Evolutionary conservation across 2,888 invertebrate genomes (phyloP), one percentile per base, ranked within the genome.

Genomic region (Galerucella pusilla): DNA sequence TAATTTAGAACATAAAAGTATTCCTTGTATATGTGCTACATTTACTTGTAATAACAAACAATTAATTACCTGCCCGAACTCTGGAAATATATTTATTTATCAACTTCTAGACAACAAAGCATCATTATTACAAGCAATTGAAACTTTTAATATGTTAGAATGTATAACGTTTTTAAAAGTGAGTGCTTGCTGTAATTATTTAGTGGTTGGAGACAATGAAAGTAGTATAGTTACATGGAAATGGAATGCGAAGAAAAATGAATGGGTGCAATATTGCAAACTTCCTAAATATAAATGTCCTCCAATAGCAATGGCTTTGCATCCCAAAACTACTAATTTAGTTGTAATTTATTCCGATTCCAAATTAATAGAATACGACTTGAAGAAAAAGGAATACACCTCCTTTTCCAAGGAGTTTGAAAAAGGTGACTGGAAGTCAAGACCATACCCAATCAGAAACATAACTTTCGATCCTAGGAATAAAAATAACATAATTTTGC

Each of bases 261-360:
- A 87, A 49, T 89, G 88, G 82, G 82, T 82, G 84, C 86, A 89
- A 80, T 84, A 90, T 71, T 90, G 92, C 75, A 90, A 90, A 68
- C 87, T 97, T 79, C 97, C 97, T 0, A 91, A 89, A 46, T 94
- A 94, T 84, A 87, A 88, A 12, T 92, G 91, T 76, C 90, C 93
- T 54, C 93, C 94, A 0, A 94, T 94, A 0, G 94, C 96, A 0
- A 82, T 97, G 79, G 90, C 92, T 0, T 89, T 96, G 61, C 92
- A 94, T 83, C 89, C 90, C 20, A 86, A 85, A 10, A 87, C 88
- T 2, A 89, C 91, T 6, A 90, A 90, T 61, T 86, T 97, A 9
- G 90, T 95, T 49, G 89, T 94, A 11, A 91, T 91, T 2, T 96
- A 96, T 88, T 90, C 94, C 0, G 94, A 97, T 88, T 93, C 94